phyloP scores from a whole-genome alignment of 2,113 vertebrate species.

The Pipra filicauda region DNA sequence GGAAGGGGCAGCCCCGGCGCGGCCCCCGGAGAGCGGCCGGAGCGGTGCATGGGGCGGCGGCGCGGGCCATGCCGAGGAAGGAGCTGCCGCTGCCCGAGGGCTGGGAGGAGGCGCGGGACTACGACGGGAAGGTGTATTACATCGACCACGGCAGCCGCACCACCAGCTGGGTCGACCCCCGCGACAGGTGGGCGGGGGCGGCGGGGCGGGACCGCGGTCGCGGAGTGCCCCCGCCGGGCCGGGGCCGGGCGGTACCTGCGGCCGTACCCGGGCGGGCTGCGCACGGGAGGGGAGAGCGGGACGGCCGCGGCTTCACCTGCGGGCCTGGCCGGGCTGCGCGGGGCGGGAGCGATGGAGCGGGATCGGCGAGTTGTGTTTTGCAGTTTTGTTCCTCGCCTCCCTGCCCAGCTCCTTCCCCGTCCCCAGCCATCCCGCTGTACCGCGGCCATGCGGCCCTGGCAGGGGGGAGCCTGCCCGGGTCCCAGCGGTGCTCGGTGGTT shows the following conservation, averaged over 20 bases:
- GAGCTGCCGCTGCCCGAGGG: constrained; percentile 95
- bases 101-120: constrained; percentile 96
- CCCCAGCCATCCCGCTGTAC: background rate
- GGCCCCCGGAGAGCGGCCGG: background rate
- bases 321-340: background rate
- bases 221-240: background rate
- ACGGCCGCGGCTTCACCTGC: background rate
- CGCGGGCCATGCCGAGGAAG: constrained; percentile 91
- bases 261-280: background rate
- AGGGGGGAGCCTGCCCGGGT: background rate
- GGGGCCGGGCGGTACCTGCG: background rate
- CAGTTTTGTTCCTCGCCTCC: too few species aligned
- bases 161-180: constrained; percentile 96
- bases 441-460: background rate
- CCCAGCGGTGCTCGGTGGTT: background rate
- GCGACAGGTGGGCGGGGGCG: constrained; percentile 85
- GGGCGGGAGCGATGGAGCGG: background rate
- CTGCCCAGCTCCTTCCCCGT: rapidly evolving
- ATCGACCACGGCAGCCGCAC: constrained; percentile 90
- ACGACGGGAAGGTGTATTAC: constrained; percentile 94
- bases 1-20: too few species aligned
- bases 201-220: background rate
- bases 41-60: constrained; percentile 69
- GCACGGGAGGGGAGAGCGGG: background rate
- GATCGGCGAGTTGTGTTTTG: rapidly evolving